These are phyloP conservation scores for Anguilla marmorata DNA, from an alignment of 2,797 vertebrate genomes.

Conservation along the genomic window DNA sequence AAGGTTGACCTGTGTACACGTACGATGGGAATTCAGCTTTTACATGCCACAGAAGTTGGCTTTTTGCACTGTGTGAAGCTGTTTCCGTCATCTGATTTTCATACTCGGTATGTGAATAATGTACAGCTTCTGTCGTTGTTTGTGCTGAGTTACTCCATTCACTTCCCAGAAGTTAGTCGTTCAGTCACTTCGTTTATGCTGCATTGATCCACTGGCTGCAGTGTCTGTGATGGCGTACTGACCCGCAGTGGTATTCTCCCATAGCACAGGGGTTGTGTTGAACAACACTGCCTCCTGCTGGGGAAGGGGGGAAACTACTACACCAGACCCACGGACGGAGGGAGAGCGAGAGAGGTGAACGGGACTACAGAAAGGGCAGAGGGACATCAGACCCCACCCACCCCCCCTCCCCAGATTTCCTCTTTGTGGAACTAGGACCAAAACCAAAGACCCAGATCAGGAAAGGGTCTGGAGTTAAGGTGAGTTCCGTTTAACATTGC, in stretches of 20 bases:
- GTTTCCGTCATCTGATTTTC: background rate
- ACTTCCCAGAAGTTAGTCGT: background rate
- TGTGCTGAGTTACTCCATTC: background rate
- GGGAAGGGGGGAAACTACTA: background rate
- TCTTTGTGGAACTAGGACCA: slow-evolving; percentile 25
- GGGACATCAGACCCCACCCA: background rate
- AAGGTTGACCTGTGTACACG: background rate
- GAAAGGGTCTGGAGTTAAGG: background rate
- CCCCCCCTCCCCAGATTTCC: background rate
- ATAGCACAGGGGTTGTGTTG: background rate
- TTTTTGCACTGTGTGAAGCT: background rate
- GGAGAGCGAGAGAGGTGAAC: slow-evolving; percentile 4
- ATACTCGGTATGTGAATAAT: background rate
- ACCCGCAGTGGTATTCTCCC: background rate
- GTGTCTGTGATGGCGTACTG: background rate
- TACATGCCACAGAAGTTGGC: background rate
- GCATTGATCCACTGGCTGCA: background rate
- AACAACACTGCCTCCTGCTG: background rate
- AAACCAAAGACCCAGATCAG: background rate
- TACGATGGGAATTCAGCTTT: background rate
- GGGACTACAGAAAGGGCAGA: slow-evolving; percentile 11
- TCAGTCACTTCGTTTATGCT: background rate
- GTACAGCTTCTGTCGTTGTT: background rate
- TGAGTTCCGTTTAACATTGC: background rate
- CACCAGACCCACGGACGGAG: background rate